Evolutionary conservation across 2,888 invertebrate species (phyloP), one percentile per base, ranked within the genome.

Genomic region (Parasteatoda lunata): DNA sequence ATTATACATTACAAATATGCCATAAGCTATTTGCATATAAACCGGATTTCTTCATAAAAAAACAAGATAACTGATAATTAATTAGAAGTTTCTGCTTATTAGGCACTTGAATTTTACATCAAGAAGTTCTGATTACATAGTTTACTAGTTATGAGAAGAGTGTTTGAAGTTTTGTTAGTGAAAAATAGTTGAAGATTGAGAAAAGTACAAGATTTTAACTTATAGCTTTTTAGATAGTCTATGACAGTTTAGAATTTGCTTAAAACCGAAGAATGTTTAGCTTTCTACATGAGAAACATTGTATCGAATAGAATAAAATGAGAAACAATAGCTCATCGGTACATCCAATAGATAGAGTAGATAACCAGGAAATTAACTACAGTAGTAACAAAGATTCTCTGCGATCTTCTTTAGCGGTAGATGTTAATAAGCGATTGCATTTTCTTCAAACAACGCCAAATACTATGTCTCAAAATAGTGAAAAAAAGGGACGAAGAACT

Each of bases 321-420:
- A 52, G 78, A 59, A 75, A 4, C 0, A 78, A 69, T 49, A 69
- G 59, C 11, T 78, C 75, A 11, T 75, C 84, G n/a, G 75, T 84
- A 4, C 69, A 84, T 45, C 84, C 84, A 30, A 64, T 75, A 3
- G 69, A 73, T 4, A 66, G 48, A 9, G 6, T 69, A 15, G 77
- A 77, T 47, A 8, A 51, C n/a, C 9, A 45, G 3, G 77, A 83
- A 11, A 48, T 15, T 4, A 71, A 49, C 7, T 54, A 66, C 13
- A 9, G 65, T 47, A 45, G n/a, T 64, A 45, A 49, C 13, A 71
- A 71, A 13, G 73, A 81, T 15, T 47, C 47, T 5, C 68, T 49
- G 1, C 47, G 78, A n/a, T 84, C 84, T 0, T 6, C 73, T 6
- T 52, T 84, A 11, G 84, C 84, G 5, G 68, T 84, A 9, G 84